A percentile compares a stretch with the other conserved stretches of the same genome.
These are phyloP conservation scores for Alsophila aescularia DNA, from an alignment of 2,888 invertebrate species.

Conservation along the genomic window DNA sequence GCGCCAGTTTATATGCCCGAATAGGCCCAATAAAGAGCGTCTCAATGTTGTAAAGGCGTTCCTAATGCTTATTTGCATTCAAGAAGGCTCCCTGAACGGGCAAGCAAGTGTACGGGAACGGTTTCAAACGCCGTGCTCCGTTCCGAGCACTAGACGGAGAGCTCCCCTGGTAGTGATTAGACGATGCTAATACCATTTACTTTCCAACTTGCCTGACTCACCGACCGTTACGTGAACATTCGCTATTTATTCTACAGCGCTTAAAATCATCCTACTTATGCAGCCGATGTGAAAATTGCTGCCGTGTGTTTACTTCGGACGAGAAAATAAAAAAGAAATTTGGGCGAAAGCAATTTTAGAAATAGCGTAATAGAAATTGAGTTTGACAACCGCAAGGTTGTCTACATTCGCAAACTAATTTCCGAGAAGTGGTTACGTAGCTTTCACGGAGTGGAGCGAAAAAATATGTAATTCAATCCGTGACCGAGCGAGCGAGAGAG, in stretches of 20 bases:
- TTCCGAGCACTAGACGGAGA: constrained; percentile 66
- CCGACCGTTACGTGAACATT: constrained; percentile 76
- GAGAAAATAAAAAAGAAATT: constrained; percentile 10
- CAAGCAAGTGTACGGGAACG: constrained; percentile 75
- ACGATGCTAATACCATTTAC: constrained; percentile 83
- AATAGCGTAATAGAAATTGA: constrained; percentile 23
- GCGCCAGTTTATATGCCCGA: constrained; percentile 69
- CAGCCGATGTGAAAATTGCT: constrained; percentile 45
- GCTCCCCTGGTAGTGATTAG: constrained; percentile 82
- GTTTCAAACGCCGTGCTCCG: constrained; percentile 57
- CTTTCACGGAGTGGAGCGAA: constrained; percentile 17
- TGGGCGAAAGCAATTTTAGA: constrained; percentile 15
- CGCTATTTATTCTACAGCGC: constrained; percentile 74
- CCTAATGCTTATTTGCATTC: constrained; percentile 83
- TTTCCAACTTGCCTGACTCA: constrained; percentile 79
- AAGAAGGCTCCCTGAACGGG: constrained; percentile 75
- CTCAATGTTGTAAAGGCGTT: constrained; percentile 80
- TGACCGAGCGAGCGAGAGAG: constrained; percentile 13
- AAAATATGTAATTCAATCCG: constrained; percentile 34
- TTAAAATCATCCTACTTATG: constrained; percentile 67
- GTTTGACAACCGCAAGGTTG: constrained; percentile 20
- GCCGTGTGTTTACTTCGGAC: constrained; percentile 11
- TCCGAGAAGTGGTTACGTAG: constrained; percentile 25
- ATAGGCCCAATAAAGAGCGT: constrained; percentile 78
- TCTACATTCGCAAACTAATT: constrained; percentile 30